These are phyloP conservation scores for Eupleurogrammus muticus DNA, from an alignment of 2,797 vertebrate species.

Conservation along the genomic window DNA sequence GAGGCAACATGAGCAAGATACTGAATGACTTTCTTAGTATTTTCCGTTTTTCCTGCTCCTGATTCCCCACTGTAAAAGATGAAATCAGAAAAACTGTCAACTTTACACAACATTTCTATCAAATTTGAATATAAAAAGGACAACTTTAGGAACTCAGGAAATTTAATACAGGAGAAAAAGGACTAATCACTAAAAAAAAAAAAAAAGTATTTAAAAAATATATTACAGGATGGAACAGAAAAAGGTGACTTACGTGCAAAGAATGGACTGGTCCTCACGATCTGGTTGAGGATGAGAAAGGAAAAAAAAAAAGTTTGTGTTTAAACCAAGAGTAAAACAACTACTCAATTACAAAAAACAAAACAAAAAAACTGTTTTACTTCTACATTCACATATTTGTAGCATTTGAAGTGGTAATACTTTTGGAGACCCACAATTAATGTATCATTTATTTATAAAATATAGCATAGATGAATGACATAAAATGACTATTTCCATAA, in stretches of 20 bases:
- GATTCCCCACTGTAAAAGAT: conserved; percentile 90
- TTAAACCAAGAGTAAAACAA: not conserved
- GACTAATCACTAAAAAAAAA: not conserved
- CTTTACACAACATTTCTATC: not conserved
- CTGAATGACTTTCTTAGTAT: conserved; percentile 99
- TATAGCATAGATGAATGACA: not conserved
- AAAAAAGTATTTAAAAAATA: not conserved
- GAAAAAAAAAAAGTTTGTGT: not conserved
- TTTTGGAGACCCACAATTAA: no score
- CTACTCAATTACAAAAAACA: no score
- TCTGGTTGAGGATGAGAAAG: conserved; percentile 66
- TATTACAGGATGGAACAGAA: not conserved
- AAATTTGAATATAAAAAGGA: no score
- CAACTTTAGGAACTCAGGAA: no score
- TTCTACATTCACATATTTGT: not conserved
- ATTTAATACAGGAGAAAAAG: not conserved
- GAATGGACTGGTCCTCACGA: conserved; percentile 97
- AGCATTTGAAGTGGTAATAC: no score
- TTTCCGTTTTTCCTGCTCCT: conserved; percentile 98
- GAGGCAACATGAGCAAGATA: conserved; percentile 95
- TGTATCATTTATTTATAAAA: not conserved
- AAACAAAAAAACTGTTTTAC: not conserved
- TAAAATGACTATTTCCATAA: not conserved
- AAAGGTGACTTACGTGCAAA: conserved; percentile 95
- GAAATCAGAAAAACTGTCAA: not conserved